Evolutionary conservation across 2,113 vertebrate genomes (phyloP).

Genomic region (Uria lomvia): DNA sequence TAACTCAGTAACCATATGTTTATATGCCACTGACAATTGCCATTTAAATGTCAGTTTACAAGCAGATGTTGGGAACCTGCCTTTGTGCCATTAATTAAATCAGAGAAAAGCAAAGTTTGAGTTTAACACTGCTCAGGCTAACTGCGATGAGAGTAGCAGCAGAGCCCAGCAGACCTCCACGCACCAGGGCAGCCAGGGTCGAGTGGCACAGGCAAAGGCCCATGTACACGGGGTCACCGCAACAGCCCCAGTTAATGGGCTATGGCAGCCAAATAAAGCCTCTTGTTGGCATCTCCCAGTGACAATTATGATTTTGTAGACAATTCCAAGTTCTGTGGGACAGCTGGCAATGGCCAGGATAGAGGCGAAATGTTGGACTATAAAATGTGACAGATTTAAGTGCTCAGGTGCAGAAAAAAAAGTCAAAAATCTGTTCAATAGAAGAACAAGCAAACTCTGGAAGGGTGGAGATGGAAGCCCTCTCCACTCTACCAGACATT

Average conservation of each 20-base stretch:
- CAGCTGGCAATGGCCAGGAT: background rate
- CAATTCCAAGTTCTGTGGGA: background rate
- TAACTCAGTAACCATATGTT: slow-evolving; percentile 63
- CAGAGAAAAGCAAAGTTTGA: background rate
- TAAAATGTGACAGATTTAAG: background rate
- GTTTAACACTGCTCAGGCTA: background rate
- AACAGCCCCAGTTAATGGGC: background rate
- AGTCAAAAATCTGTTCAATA: background rate
- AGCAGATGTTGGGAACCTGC: slow-evolving; percentile 44
- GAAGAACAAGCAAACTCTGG: background rate
- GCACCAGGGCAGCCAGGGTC: background rate
- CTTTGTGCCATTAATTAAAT: slow-evolving; percentile 39
- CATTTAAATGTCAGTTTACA: slow-evolving; percentile 73
- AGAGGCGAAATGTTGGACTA: background rate
- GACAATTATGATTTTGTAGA: background rate
- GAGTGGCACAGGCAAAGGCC: background rate
- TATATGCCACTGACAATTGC: slow-evolving; percentile 57
- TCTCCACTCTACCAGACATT: background rate
- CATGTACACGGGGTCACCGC: background rate
- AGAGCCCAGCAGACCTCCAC: background rate
- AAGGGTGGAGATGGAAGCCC: background rate
- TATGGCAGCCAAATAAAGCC: background rate
- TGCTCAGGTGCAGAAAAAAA: background rate
- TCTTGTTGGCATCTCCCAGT: background rate
- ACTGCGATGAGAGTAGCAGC: background rate